Evolutionary conservation across 2,888 invertebrate species (phyloP).

Genomic region (Polymixis lichenea): DNA sequence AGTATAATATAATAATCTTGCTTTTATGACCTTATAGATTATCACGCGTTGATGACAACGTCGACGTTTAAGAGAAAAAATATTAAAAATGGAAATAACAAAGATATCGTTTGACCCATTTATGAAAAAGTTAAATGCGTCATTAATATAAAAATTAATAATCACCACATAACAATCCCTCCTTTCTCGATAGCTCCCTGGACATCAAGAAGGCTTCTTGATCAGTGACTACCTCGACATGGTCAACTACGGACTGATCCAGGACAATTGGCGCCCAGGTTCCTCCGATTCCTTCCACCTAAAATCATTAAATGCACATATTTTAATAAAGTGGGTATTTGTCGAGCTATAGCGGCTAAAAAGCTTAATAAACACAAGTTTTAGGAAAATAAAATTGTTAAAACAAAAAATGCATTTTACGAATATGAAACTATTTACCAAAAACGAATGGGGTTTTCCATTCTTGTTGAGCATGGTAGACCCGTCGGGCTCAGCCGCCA

Average conservation of each 20-base stretch:
- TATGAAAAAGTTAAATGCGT: slow-evolving; percentile 1
- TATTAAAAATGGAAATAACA: slow-evolving; percentile 7
- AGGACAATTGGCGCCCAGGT: slow-evolving; percentile 97
- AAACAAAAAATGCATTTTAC: neutral
- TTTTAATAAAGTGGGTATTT: no score
- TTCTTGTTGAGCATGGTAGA: slow-evolving; percentile 88
- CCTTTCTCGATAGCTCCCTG: slow-evolving; percentile 95
- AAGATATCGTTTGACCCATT: slow-evolving; percentile 16
- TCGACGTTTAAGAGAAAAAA: neutral
- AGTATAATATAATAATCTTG: neutral
- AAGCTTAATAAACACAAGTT: neutral
- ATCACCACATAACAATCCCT: slow-evolving; percentile 96
- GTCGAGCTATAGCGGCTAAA: neutral
- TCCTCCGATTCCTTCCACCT: slow-evolving; percentile 95
- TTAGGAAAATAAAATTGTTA: neutral
- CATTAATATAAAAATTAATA: neutral
- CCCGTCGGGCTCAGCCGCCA: slow-evolving; percentile 97
- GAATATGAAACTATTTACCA: slow-evolving; percentile 60
- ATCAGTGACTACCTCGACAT: slow-evolving; percentile 95
- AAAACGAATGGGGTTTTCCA: slow-evolving; percentile 66
- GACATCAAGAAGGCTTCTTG: slow-evolving; percentile 95
- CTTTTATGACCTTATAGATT: slow-evolving; percentile 20
- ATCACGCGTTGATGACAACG: slow-evolving; percentile 29
- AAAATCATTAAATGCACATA: neutral
- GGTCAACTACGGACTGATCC: slow-evolving; percentile 93